Percentiles rank a stretch among this genome's conserved stretches.
Evolutionary conservation across 1,140 invertebrate species (phyloP).

Genomic region (Drosophila virilis): DNA sequence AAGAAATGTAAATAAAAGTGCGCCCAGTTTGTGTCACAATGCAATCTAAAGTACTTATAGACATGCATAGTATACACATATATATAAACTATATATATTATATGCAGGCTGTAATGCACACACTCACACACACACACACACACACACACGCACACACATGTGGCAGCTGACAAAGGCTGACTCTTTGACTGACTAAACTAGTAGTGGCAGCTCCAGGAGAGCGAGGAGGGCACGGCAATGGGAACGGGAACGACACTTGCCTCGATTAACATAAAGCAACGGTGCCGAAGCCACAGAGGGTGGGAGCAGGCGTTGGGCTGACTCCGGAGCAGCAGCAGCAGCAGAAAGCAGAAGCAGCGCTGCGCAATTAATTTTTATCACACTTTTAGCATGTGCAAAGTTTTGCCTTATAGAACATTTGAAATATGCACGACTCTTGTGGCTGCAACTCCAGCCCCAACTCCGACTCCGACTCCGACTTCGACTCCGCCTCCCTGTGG

Average conservation of each 20-base stretch:
- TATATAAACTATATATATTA: not conserved
- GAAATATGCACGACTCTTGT: slow-evolving; percentile 39
- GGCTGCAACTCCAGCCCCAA: slow-evolving; percentile 2
- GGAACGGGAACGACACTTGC: slow-evolving; percentile 46
- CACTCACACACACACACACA: not conserved
- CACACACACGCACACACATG: slow-evolving; percentile 1
- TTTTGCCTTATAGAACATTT: slow-evolving; percentile 46
- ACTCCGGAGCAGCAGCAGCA: not conserved
- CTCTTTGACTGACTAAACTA: slow-evolving; percentile 56
- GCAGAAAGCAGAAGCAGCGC: slow-evolving; percentile 33
- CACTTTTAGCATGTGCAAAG: slow-evolving; percentile 77
- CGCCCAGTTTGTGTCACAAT: slow-evolving; percentile 34
- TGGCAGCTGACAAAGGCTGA: slow-evolving; percentile 63
- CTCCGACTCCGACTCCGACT: not conserved
- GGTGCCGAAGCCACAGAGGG: slow-evolving; percentile 45
- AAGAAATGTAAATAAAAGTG: slow-evolving; percentile 38
- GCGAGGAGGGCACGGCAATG: not conserved
- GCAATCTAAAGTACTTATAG: slow-evolving; percentile 22
- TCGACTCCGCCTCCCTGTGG: slow-evolving; percentile 38
- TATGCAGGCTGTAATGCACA: not conserved
- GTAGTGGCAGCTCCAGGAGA: slow-evolving; percentile 2
- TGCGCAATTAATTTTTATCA: slow-evolving; percentile 84
- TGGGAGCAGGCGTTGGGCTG: not conserved
- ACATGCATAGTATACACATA: slow-evolving; percentile 19
- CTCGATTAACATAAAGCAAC: slow-evolving; percentile 70